Conservation (phyloP, 2,888 invertebrate genomes). For the Euphydryas editha region DNA sequence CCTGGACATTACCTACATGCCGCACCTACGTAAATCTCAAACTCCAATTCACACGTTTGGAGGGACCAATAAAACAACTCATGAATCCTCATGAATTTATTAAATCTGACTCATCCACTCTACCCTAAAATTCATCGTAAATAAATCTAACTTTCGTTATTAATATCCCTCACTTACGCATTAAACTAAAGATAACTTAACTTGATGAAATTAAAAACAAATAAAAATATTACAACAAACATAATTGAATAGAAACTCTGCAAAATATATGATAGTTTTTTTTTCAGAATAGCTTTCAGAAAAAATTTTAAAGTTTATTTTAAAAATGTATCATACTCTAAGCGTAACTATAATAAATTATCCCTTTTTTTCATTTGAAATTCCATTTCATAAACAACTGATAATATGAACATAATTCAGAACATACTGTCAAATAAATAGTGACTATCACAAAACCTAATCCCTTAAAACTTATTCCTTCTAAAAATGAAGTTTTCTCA, state of each 20-base stretch:
- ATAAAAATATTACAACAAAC: too few relatives aligned
- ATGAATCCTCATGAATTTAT: slow-evolving; percentile 30
- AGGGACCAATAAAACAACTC: slow-evolving; percentile 39
- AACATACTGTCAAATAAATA: slow-evolving; percentile 28
- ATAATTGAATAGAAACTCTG: too few relatives aligned
- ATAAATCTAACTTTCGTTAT: too few relatives aligned
- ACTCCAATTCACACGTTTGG: slow-evolving; percentile 38
- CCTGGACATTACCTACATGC: slow-evolving; percentile 45
- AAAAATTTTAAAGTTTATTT: too few relatives aligned
- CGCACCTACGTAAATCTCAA: slow-evolving; percentile 33
- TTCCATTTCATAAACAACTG: not conserved
- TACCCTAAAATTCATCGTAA: too few relatives aligned
- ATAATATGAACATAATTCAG: not conserved
- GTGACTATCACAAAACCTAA: slow-evolving; percentile 51
- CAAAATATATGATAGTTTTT: too few relatives aligned
- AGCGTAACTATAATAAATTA: not conserved
- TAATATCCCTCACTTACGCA: too few relatives aligned
- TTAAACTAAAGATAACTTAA: too few relatives aligned
- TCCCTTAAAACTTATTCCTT: slow-evolving; percentile 55
- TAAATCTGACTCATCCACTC: slow-evolving; percentile 5
- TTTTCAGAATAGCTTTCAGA: too few relatives aligned
- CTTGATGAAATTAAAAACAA: too few relatives aligned
- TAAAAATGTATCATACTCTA: too few relatives aligned
- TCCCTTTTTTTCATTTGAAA: not conserved
- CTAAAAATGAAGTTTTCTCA: slow-evolving; percentile 70